phyloP scores from a whole-genome alignment of 1,140 invertebrate genomes.

The Trichonephila clavipes region DNA sequence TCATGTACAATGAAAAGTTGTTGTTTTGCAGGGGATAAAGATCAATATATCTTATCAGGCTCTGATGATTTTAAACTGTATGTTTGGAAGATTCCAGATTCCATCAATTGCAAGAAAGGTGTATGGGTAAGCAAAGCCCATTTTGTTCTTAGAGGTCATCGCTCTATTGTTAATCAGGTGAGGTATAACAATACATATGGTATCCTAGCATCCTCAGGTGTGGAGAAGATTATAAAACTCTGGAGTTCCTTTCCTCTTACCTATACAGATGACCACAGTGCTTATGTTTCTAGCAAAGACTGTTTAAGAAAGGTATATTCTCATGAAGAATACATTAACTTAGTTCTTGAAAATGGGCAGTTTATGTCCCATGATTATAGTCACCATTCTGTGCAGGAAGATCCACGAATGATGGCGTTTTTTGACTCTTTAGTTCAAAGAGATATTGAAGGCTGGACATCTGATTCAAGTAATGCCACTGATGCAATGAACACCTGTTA shows the following conservation, averaged over 20 bases:
- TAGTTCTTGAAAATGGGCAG: conserved; percentile 89
- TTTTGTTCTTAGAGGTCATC: conserved; percentile 91
- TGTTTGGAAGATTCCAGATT: conserved; percentile 93
- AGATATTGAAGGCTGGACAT: conserved; percentile 87
- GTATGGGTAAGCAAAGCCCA: conserved; percentile 86
- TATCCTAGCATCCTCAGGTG: conserved; percentile 94
- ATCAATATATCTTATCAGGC: conserved; percentile 93
- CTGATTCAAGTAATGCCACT: conserved; percentile 77
- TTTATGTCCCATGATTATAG: conserved; percentile 84
- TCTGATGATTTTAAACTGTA: conserved; percentile 98
- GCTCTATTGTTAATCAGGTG: conserved; percentile 98
- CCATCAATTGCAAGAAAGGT: conserved; percentile 78
- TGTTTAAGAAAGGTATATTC: conserved; percentile 87
- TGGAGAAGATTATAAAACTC: conserved; percentile 96
- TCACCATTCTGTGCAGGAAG: conserved; percentile 91
- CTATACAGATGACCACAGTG: conserved; percentile 76
- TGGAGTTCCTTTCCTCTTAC: conserved; percentile 89
- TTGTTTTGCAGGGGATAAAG: conserved; percentile 93
- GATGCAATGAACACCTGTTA: conserved; percentile 59
- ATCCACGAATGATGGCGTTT: conserved; percentile 97
- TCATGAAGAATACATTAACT: conserved; percentile 91
- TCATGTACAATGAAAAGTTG: conserved; percentile 98
- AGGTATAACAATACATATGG: conserved; percentile 92
- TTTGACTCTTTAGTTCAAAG: conserved; percentile 94
- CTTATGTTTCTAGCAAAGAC: conserved; percentile 79